These are phyloP conservation scores for Leiothrix lutea DNA, from an alignment of 2,113 vertebrate genomes.

Conservation along the genomic window DNA sequence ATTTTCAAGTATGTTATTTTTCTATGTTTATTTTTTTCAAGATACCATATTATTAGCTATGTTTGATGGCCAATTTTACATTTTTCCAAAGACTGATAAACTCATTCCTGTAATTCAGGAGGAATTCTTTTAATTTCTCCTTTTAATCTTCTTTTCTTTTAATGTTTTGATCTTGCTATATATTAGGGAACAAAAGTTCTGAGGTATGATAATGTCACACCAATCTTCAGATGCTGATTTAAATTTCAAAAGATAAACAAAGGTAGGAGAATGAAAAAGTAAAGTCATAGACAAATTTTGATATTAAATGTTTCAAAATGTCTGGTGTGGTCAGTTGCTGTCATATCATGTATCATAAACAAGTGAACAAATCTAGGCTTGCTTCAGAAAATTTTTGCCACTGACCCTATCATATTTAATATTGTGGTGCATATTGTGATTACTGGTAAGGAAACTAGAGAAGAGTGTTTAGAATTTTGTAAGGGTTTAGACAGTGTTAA, in stretches of 20 bases:
- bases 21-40: neutral
- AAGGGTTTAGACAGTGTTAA: neutral
- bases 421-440: neutral
- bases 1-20: neutral
- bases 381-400: neutral
- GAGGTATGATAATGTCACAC: neutral
- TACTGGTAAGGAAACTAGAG: neutral
- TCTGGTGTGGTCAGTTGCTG: neutral
- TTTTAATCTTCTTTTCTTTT: neutral
- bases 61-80: neutral
- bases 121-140: no score
- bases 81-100: neutral
- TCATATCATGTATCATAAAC: neutral
- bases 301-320: neutral
- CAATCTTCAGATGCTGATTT: neutral
- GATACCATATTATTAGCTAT: neutral
- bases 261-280: neutral
- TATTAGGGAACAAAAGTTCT: neutral
- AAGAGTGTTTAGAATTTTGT: neutral
- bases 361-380: neutral
- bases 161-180: neutral
- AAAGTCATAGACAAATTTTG: neutral
- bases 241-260: neutral
- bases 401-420: neutral
- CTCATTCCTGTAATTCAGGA: neutral